Percentiles rank a stretch among this genome's conserved stretches.
Conservation (phyloP, 2,113 vertebrate genomes). For the Okapia johnstoni region DNA sequence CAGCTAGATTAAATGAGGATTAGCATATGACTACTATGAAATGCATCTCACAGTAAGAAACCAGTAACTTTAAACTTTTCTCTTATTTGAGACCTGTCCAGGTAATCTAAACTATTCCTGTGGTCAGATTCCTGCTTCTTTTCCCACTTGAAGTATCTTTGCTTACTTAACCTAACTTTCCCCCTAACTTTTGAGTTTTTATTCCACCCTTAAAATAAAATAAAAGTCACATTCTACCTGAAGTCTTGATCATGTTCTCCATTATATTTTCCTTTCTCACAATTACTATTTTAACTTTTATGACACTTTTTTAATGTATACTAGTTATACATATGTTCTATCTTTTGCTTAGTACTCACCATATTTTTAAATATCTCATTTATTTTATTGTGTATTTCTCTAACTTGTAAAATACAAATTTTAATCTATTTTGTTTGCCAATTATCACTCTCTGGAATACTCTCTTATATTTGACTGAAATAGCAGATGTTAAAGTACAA, state of each 20-base stretch:
- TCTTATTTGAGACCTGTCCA: background rate
- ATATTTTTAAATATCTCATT: background rate
- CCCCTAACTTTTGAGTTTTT: background rate
- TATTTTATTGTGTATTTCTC: background rate
- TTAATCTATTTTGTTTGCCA: background rate
- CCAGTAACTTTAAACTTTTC: background rate
- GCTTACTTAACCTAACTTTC: rapidly evolving
- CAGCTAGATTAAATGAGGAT: background rate
- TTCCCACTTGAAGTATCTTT: background rate
- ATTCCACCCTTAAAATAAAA: background rate
- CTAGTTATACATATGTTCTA: background rate
- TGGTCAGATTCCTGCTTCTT: too few relatives aligned
- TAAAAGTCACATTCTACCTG: background rate
- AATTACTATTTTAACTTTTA: background rate
- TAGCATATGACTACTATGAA: background rate
- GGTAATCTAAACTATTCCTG: background rate
- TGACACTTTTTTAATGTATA: background rate
- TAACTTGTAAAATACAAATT: background rate
- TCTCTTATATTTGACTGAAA: background rate
- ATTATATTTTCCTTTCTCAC: background rate
- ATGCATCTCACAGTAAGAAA: background rate
- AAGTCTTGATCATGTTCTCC: background rate
- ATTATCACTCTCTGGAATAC: background rate
- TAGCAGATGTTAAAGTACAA: background rate
- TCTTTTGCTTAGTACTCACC: background rate